Evolutionary conservation across 2,888 invertebrate genomes (phyloP).

Genomic region (Heliconius erato): DNA sequence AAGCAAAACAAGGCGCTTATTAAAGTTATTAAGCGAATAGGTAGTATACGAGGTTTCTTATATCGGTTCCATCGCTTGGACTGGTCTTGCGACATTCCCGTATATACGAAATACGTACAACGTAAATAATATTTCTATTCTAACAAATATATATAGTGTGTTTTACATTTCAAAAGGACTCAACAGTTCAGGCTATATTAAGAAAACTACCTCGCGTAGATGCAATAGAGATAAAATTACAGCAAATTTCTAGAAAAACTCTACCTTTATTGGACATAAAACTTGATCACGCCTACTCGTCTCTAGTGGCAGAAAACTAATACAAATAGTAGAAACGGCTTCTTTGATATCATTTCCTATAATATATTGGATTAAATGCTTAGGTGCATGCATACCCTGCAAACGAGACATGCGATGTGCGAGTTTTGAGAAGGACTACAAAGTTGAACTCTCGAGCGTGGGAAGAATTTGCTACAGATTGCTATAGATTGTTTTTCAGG

Average conservation of each 20-base stretch:
- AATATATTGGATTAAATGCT: conserved; percentile 2
- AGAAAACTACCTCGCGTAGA: not conserved
- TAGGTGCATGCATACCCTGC: not conserved
- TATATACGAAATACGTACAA: conserved; percentile 56
- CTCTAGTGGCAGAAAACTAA: not conserved
- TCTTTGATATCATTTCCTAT: not conserved
- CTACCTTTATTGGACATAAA: not conserved
- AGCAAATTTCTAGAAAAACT: not conserved
- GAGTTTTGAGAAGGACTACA: conserved; percentile 54
- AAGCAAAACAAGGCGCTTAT: conserved; percentile 10
- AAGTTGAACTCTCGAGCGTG: conserved; percentile 62
- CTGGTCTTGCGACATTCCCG: conserved; percentile 78
- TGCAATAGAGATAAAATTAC: not conserved
- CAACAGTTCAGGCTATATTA: not conserved
- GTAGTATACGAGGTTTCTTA: conserved; percentile 40
- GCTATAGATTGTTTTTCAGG: conserved; percentile 60
- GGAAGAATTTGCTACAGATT: conserved; percentile 64
- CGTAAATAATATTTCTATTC: conserved; percentile 46
- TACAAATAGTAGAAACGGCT: not conserved
- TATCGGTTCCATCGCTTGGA: conserved; percentile 67
- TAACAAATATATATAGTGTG: not conserved
- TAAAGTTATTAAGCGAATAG: conserved; percentile 35
- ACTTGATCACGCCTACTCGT: conserved; percentile 6
- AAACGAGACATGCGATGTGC: not conserved
- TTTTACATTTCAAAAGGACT: not conserved